Base-by-base conservation (phyloP, 2,888 invertebrate species). In the Drosophila emarginata region DNA sequence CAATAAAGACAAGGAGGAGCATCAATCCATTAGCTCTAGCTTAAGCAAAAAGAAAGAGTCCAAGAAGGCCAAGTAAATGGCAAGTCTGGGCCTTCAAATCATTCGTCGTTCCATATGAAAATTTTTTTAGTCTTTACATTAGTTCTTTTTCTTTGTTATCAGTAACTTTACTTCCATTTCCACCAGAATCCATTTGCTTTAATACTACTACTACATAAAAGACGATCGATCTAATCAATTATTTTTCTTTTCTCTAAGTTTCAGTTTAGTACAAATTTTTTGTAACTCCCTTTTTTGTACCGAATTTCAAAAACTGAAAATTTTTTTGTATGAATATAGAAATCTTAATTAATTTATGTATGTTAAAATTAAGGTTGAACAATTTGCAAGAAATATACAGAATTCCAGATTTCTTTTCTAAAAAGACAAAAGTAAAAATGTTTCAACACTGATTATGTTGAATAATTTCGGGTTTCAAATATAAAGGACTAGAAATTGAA, bases 41-140 rank as follows among this genome's bases (percentile, higher is more conserved):
- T 79, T 79, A 54, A 86, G 78, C 77, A 92, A 92, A 77, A 91
- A 91, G 64, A 92, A 92, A 68, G 91, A 92, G 12, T 89, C 90
- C 0, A 91, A 91, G 56, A 92, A 92, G 80, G 82, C 84, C 3
- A 92, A 92, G 80, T 92, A 89, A 88, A 77, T 15, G 60, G 54
- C 4, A 32, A 14, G 4, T 37, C 4, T 9, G 18, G n/a, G 37
- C n/a, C 18, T 23, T 14, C 18, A 39, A 21, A 56, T 37, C 45
- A 45, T 45, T 45, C 45, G 45, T 57, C 37, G 37, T 37, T 78
- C 76, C 40, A 21, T 45, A 14, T 14, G 32, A 21, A 54, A 54
- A 23, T 23, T 64, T 36, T 36, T 74, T 50, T 50, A 45, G 18
- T 45, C 18, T 21, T 21, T 21, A 45, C 12, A 18, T 45, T 45